Evolutionary conservation across 2,797 vertebrate genomes (phyloP), one percentile per base, ranked within the genome.

Genomic region (Poeciliopsis gracilis): DNA sequence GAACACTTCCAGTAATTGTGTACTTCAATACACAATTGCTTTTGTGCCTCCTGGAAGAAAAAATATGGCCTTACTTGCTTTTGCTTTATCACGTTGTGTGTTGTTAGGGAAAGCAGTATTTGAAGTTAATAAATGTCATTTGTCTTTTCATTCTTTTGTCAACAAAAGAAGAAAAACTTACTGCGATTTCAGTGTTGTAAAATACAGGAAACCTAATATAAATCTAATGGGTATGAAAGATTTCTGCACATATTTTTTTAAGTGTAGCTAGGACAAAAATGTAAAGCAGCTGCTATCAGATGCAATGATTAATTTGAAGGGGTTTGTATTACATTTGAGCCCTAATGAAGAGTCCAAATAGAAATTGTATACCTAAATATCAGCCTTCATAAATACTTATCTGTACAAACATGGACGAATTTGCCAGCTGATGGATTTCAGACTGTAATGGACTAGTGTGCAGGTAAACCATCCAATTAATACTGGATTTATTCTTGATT

Each of bases 81-180:
- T 51, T 46, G 33, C 41, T 76, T 83, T 2, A 45, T 46, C 30
- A 74, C 3, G 18, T 33, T 28, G 20, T 72, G n/a, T 41, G 72
- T 23, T 13, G 15, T 23, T 61, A n/a, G 28, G 38, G 59, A 70
- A 63, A 43, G 30, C 71, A 25, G 53, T 63, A 57, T 57, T 74
- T 67, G 53, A 78, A 67, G 46, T 72, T 67, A 53, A 73, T 20
- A 28, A 47, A 81, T 72, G 30, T 25, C 25, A 72, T 46, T 38
- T 38, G 36, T 38, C 36, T 38, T 38, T 69, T 1, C 46, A 77
- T 45, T 53, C 8, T 53, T 53, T 53, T 53, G 8, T 9, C 7
- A 30, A 74, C 20, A 61, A 45, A 78, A 15, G 41, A 4, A 47
- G 10, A 4, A 1, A 28, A 30, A 75, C 77, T 51, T 5, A 13